Percentiles rank a stretch among this genome's conserved stretches.
Evolutionary conservation across 2,797 vertebrate species (phyloP).

Genomic region (Neomorphus geoffroyi): DNA sequence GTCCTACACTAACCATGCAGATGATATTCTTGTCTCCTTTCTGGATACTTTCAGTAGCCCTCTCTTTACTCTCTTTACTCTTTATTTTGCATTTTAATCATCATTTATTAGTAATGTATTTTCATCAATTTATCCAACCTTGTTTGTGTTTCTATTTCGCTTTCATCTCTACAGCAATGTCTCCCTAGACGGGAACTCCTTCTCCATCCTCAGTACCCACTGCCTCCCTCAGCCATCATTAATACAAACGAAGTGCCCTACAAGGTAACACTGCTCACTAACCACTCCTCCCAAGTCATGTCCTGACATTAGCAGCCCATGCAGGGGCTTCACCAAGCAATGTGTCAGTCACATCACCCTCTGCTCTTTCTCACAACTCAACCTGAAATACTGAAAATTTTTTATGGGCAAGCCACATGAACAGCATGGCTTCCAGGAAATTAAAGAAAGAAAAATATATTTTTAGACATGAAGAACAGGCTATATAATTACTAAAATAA

Average conservation of each 20-base stretch:
- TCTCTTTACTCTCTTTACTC: not conserved
- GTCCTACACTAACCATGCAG: not conserved
- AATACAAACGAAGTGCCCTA: not conserved
- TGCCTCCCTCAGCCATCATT: not conserved
- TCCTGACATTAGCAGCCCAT: not conserved
- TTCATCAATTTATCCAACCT: not conserved
- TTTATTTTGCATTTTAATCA: not conserved
- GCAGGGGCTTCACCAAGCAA: not conserved
- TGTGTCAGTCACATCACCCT: not conserved
- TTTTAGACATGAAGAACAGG: not conserved
- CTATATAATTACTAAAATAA: no score
- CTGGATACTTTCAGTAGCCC: not conserved
- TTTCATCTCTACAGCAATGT: not conserved
- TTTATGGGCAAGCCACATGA: not conserved
- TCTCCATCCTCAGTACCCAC: not conserved
- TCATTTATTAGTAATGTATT: not conserved
- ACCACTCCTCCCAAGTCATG: accelerated
- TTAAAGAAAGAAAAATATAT: not conserved
- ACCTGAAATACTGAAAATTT: not conserved
- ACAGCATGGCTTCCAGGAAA: not conserved
- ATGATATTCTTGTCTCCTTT: not conserved
- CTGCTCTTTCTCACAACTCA: not conserved
- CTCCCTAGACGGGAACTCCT: not conserved
- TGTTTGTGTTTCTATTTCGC: not conserved
- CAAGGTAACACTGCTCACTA: not conserved